Evolutionary conservation across 2,113 vertebrate species (phyloP), one percentile per base, ranked within the genome.

Genomic region (Halichoeres trimaculatus): DNA sequence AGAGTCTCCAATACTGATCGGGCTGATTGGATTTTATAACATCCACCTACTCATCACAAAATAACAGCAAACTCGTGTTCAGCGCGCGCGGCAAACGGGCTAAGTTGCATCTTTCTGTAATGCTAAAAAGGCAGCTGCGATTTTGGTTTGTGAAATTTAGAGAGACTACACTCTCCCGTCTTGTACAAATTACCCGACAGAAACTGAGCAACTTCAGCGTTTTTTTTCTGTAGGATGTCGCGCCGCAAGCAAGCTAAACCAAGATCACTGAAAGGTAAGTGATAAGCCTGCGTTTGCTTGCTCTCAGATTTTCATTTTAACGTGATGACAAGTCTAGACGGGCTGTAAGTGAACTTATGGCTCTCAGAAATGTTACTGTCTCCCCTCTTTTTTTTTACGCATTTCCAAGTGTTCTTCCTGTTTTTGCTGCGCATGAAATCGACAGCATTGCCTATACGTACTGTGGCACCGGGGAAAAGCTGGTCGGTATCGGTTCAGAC

Each of bases 221-320:
- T 14, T 95, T 96, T 96, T 95, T 96, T 95, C 95, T 96, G 89
- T 97, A 97, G 96, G 96, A 99, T 99, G 97, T 99, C 97, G 97
- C 97, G 97, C 94, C 97, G 97, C 95, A 99, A 99, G 96, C 97
- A 99, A 97, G 97, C 97, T 91, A 99, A 99, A 91, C 97, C 97
- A 96, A 96, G 97, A 97, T 97, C 97, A 81, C 94, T 99, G 92
- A 97, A 96, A 99, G 96, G 97, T 99, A 98, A 98, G 97, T 93
- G 88, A 81, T 45, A 76, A 80, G 68, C 64, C 80, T 87, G 10
- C 74, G 65, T 74, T 68, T 84, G 73, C 43, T 89, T 79, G 77
- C 81, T 91, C 72, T 80, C 57, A 74, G 70, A 76, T 85, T 89
- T 85, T 16, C 10, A 66, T 80, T 72, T 71, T 48, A 80, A 79